Percentiles rank a stretch among this genome's conserved stretches.
These are phyloP conservation scores for Abrostola triplasia DNA, from an alignment of 2,888 invertebrate species.

Conservation along the genomic window DNA sequence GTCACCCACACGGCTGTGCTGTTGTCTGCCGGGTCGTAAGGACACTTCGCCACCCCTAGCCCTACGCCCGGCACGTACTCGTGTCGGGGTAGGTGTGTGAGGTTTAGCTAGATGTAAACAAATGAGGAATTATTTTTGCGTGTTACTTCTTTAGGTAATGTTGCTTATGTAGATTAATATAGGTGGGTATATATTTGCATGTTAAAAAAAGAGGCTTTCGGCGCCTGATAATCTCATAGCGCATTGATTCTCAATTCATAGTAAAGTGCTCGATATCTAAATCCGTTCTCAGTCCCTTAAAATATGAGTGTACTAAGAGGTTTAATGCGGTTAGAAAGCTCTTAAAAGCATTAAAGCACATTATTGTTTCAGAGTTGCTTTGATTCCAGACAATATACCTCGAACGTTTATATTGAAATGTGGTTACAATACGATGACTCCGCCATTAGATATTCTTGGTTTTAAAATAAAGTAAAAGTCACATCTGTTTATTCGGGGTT, in stretches of 20 bases:
- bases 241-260: slow-evolving; percentile 5
- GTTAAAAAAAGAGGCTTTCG: background rate
- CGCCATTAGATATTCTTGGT: too few relatives aligned
- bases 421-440: background rate
- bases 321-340: background rate
- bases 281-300: slow-evolving; percentile 4
- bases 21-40: slow-evolving; percentile 92
- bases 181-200: too few relatives aligned
- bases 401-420: slow-evolving; percentile 1
- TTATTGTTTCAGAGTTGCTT: background rate
- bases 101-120: slow-evolving; percentile 77
- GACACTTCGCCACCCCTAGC: slow-evolving; percentile 91
- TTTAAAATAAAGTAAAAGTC: too few relatives aligned
- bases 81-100: slow-evolving; percentile 88
- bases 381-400: background rate
- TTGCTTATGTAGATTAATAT: too few relatives aligned
- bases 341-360: slow-evolving; percentile 5
- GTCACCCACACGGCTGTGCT: slow-evolving; percentile 92
- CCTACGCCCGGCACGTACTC: slow-evolving; percentile 90
- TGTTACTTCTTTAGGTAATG: background rate
- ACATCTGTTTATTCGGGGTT: too few relatives aligned
- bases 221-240: slow-evolving; percentile 3
- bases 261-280: slow-evolving; percentile 6
- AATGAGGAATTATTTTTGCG: slow-evolving; percentile 10
- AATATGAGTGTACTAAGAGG: slow-evolving; percentile 3